Evolutionary conservation across 2,113 vertebrate species (phyloP), one percentile per base, ranked within the genome.

Genomic region (Lutjanus erythropterus): DNA sequence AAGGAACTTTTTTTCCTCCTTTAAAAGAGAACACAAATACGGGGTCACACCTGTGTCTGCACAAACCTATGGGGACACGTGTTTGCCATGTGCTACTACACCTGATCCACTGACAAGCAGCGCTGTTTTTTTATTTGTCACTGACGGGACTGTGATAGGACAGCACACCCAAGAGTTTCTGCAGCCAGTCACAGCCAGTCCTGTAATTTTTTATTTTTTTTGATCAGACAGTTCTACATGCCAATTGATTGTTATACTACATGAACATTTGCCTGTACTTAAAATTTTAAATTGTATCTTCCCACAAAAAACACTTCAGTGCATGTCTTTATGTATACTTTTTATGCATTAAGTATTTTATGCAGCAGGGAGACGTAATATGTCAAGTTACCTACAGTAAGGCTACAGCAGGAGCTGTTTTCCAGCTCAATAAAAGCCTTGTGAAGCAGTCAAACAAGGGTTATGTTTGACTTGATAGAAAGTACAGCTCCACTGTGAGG

Each of bases 21-120:
- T 21, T 50, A 46, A 53, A 37, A 42, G 18, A 61, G n/a, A 75
- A 21, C 21, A 35, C 41, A 62, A 6, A 75, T 67, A 25, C 25
- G 11, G 9, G 65, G 55, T 72, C 80, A 78, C 65, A 69, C 50
- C 69, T 70, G 65, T 61, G 49, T 35, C 46, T 16, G 37, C 66
- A 73, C 21, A 67, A 8, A 62, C 44, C n/a, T 23, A 23, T 0
- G 46, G 66, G 73, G 73, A 25, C 25, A 21, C 27, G 42, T n/a
- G n/a, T 66, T 53, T 53, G 39, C 7, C 67, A 44, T 19, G 18
- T 35, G 52, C 39, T 68, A 58, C 70, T 27, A 71, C 81, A 81
- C 61, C 56, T 88, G 69, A 44, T 65, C 72, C 85, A 58, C 61
- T 77, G 62, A 62, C 14, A 9, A 35, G 18, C 15, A 46, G n/a